phyloP scores from a whole-genome alignment of 2,113 vertebrate species.

The Copsychus sechellarum region DNA sequence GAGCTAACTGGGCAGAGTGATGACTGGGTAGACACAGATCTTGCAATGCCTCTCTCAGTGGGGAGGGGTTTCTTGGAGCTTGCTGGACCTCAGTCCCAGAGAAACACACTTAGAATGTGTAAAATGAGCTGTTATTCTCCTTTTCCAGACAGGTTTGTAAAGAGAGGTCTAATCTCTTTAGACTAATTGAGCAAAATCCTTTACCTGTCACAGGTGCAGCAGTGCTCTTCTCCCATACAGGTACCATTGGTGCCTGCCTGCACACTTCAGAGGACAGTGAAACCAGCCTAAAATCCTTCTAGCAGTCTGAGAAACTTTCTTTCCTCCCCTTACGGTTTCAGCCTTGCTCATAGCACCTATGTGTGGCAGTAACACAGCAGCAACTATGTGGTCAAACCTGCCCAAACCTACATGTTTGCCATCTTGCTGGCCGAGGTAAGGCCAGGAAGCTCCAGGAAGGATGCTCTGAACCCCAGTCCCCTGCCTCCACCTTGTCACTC shows the following conservation, averaged over 20 bases:
- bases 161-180: background rate
- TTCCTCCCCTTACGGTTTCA: background rate
- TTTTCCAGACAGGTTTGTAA: background rate
- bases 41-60: background rate
- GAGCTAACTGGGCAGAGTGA: background rate
- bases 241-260: background rate
- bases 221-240: background rate
- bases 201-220: background rate
- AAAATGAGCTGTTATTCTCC: background rate
- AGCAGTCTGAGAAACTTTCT: background rate
- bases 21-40: accelerated
- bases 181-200: background rate
- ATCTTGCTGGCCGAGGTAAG: background rate
- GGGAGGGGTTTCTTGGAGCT: background rate
- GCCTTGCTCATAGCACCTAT: background rate
- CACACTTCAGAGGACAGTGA: background rate
- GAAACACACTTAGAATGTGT: background rate
- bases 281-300: background rate
- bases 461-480: background rate
- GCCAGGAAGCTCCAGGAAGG: background rate
- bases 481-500: background rate
- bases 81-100: background rate
- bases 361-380: background rate
- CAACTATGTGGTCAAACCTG: background rate
- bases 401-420: background rate